Base-by-base conservation (phyloP, 2,888 invertebrate species). In the Cosmopolites sordidus region DNA sequence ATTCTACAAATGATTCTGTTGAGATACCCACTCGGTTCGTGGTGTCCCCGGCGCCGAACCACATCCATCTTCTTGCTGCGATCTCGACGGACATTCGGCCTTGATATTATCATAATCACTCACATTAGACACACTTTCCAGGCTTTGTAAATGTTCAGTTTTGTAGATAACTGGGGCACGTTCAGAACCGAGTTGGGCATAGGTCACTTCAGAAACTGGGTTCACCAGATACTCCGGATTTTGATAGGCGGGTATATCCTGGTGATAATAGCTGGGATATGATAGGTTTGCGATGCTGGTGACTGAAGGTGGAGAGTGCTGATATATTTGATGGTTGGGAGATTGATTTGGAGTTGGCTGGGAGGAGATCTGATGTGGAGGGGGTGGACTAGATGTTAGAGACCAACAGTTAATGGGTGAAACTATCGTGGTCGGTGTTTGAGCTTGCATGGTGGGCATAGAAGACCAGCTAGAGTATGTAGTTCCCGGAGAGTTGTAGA, bases 401-500 rank as follows among this genome's bases (percentile, higher is more conserved):
- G 74, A 72, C 75, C 75, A 75, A 60, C 75, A 75, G 59, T 75
- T 75, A 30, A 75, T 68, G 1, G 73, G 61, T 5, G 73, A 67
- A 39, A 68, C 68, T 55, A 73, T 66, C 12, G 72, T 67, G 6
- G 72, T 68, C 14, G 73, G 67, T 1, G 73, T 63, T 64, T 73
- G 73, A 1, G 71, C 66, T 54, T 71, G 73, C 56, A 65, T 62
- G n/a, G 66, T 60, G 2, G 69, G 64, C 58, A 70, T 64, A 14
- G 72, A 61, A 1, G 74, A 69, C 75, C 74, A 75, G 47, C 69
- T 70, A 2, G 73, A 62, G 64, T 74, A 74, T 0, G 73, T 67
- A 3, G 69, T 62, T 6, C 65, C 64, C 1, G 69, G 57, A 17
- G 65, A 64, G 57, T 68, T 71, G 56, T 64, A 61, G 11, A 70